A percentile compares a stretch with the other conserved stretches of the same genome.
phyloP scores from a whole-genome alignment of 2,113 vertebrate species.

The Chroicocephalus ridibundus region DNA sequence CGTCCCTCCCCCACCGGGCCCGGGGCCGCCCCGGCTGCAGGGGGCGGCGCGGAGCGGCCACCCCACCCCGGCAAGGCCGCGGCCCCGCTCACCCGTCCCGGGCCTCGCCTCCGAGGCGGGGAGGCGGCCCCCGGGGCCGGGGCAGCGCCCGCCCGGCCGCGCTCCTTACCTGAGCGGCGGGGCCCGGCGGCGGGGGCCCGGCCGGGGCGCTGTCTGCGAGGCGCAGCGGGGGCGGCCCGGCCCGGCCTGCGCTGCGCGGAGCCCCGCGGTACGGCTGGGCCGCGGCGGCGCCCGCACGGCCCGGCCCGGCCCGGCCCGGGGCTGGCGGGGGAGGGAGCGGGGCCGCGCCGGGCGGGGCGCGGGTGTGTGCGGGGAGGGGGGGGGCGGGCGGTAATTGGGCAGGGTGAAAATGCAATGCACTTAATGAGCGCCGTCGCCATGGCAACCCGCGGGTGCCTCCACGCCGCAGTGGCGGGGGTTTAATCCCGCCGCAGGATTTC shows the following conservation, averaged over 20 bases:
- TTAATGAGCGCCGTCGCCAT: slow-evolving; percentile 50
- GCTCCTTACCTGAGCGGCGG: background rate
- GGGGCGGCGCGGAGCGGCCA: background rate
- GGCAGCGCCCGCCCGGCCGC: background rate
- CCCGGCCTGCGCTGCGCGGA: background rate
- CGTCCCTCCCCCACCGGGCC: background rate
- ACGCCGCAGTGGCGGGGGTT: slow-evolving; percentile 27
- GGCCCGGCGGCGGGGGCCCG: background rate
- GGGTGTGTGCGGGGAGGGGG: slow-evolving; percentile 38
- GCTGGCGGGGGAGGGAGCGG: background rate
- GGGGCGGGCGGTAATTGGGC: background rate
- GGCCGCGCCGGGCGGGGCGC: background rate
- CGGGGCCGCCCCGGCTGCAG: background rate
- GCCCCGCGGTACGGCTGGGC: background rate
- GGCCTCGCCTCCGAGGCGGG: background rate
- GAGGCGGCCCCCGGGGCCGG: background rate
- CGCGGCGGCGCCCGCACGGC: background rate
- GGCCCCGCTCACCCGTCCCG: background rate
- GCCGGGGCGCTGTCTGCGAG: background rate
- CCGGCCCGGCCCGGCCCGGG: background rate
- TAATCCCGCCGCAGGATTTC: slow-evolving; percentile 37
- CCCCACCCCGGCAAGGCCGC: background rate
- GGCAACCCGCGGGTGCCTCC: background rate
- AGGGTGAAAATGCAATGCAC: slow-evolving; percentile 21
- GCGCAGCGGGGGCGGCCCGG: background rate